These are phyloP conservation scores for Enteromius unitaeniatus DNA, from an alignment of 2,797 vertebrate genomes.

Conservation along the genomic window DNA sequence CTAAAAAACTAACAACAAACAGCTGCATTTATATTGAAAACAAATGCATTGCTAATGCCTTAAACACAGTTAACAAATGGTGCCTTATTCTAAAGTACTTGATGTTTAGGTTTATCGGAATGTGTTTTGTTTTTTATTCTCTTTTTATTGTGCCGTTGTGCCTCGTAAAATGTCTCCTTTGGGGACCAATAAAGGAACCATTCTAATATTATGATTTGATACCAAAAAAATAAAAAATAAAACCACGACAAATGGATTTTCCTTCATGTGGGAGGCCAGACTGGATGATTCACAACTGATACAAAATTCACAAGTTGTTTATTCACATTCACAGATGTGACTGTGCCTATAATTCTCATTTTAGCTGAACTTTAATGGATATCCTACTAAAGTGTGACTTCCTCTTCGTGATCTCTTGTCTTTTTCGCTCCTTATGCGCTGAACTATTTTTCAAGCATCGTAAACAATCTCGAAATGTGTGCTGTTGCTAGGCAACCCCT, in stretches of 20 bases:
- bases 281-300: background rate
- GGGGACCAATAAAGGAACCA: background rate
- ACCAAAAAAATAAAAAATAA: background rate
- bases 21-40: background rate
- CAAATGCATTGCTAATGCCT: background rate
- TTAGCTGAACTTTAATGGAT: background rate
- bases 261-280: background rate
- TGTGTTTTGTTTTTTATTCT: background rate
- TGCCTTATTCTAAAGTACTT: background rate
- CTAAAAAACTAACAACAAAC: background rate
- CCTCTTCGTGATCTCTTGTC: conserved; percentile 34
- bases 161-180: background rate
- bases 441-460: conserved; percentile 69
- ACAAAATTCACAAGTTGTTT: conserved; percentile 12
- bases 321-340: conserved; percentile 33
- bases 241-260: background rate
- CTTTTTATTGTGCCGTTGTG: background rate
- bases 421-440: conserved; percentile 58
- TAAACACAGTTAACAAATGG: background rate
- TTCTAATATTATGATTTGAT: background rate
- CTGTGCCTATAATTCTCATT: background rate
- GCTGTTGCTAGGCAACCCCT: conserved; percentile 79
- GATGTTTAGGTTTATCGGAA: conserved; percentile 1
- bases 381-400: conserved; percentile 10
- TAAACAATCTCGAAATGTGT: conserved; percentile 78